Conservation (phyloP, 1,140 invertebrate species). For the Trichonephila inaurata region DNA sequence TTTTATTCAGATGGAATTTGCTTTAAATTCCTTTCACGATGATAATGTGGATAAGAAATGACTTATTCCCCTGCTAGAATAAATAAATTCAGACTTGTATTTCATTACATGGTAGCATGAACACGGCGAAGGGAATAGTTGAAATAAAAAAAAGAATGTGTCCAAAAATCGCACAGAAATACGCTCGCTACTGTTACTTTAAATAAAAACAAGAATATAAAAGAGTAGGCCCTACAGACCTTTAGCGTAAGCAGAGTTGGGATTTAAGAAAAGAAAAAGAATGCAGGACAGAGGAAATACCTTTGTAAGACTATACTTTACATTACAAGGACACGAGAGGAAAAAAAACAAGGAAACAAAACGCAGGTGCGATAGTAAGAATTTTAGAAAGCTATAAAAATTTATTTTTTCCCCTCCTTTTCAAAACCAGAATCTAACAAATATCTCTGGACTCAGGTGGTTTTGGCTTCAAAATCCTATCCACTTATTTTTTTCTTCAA, state of each 20-base stretch:
- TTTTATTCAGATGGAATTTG: slow-evolving; percentile 32
- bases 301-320: slow-evolving; percentile 6
- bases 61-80: slow-evolving; percentile 33
- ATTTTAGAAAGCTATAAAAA: slow-evolving; percentile 69
- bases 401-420: slow-evolving; percentile 48
- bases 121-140: neutral
- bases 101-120: slow-evolving; percentile 41
- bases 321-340: slow-evolving; percentile 1
- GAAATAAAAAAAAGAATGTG: slow-evolving; percentile 17
- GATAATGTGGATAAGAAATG: neutral
- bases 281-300: neutral
- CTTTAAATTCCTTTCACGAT: slow-evolving; percentile 52
- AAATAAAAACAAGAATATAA: neutral
- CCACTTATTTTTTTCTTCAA: slow-evolving; percentile 68
- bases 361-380: slow-evolving; percentile 70
- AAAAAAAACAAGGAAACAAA: slow-evolving; percentile 54
- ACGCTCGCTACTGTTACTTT: slow-evolving; percentile 9
- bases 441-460: slow-evolving; percentile 70
- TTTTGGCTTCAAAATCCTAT: slow-evolving; percentile 60
- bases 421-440: slow-evolving; percentile 73
- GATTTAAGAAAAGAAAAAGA: neutral
- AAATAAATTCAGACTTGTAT: slow-evolving; percentile 35
- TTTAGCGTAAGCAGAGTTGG: neutral
- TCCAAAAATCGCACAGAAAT: slow-evolving; percentile 6
- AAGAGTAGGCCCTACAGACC: neutral